Evolutionary conservation across 1,140 invertebrate genomes (phyloP), one percentile per base, ranked within the genome.

Genomic region (Babylonia areolata): DNA sequence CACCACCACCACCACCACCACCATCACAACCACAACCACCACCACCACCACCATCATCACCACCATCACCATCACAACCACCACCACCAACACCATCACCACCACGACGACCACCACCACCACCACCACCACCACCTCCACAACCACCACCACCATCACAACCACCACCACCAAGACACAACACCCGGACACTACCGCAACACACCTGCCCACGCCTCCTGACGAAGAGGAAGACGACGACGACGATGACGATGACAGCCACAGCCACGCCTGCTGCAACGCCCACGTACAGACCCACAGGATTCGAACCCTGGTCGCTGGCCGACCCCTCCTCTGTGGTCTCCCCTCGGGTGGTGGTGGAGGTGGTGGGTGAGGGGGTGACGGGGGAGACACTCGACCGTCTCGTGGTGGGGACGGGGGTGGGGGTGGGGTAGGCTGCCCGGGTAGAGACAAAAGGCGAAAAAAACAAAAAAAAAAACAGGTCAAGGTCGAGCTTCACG

Each of bases 181-280:
- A 46, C 42, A 46, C 42, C 5, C 58, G 23, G 5, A 28, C 1
- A 64, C 15, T 75, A n/a, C n/a, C 37, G 9, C 73, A n/a, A 75
- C 73, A n/a, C 35, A 33, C 23, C 35, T 75, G 12, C 73, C 58
- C 0, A 23, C 58, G 11, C 73, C 33, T 75, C 73, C 3, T 75
- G 31, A 75, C 37, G 31, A 75, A n/a, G 35, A 9, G 35, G 73
- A 75, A 15, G 33, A 75, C 23, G 33, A 75, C 37, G 73, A 75
- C 35, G 73, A 75, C 73, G 73, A 75, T 39, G 73, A 75, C 35
- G 73, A 75, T 37, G 73, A 75, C 28, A 33, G 23, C 73, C 31
- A 35, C 73, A 37, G 23, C 73, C 15, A 75, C 73, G 37, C 73
- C 73, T 9, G 33, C 73, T 3, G 31, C 73, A 31, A 75, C 35